Percentiles rank a stretch among this genome's conserved stretches.
Evolutionary conservation across 2,797 vertebrate species (phyloP).

Genomic region (Acanthis flammea): DNA sequence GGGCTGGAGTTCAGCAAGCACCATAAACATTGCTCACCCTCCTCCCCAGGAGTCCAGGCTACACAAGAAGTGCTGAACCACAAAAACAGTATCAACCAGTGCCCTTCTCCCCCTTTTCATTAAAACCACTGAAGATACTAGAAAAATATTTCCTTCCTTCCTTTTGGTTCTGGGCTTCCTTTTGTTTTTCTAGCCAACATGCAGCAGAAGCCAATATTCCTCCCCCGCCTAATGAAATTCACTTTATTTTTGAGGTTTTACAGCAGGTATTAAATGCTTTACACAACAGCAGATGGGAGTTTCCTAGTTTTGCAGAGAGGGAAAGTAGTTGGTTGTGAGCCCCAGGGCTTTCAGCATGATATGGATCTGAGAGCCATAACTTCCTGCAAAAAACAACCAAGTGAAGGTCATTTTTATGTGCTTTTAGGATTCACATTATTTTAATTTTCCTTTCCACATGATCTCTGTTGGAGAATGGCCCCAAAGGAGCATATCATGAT

Average conservation of each 20-base stretch:
- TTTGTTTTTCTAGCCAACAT: neutral
- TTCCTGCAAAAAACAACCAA: constrained; percentile 1
- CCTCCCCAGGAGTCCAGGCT: neutral
- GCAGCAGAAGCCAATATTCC: neutral
- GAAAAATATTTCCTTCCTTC: neutral
- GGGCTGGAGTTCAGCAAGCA: neutral
- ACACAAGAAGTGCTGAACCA: neutral
- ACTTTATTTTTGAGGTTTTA: neutral
- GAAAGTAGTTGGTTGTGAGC: neutral
- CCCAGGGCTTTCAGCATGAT: neutral
- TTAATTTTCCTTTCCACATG: neutral
- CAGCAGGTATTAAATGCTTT: neutral
- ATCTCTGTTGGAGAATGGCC: neutral
- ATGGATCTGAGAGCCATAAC: constrained; percentile 20
- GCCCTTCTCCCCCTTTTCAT: neutral
- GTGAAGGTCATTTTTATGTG: constrained; percentile 20
- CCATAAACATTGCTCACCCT: neutral
- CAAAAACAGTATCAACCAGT: neutral
- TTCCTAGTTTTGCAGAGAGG: neutral
- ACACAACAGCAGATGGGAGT: neutral
- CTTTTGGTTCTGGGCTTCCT: neutral
- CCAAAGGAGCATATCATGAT: neutral
- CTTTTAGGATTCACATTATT: neutral
- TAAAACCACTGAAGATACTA: neutral
- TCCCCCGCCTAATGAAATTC: neutral